Conservation (phyloP, 2,113 vertebrate genomes). For the Dissostichus mawsoni region DNA sequence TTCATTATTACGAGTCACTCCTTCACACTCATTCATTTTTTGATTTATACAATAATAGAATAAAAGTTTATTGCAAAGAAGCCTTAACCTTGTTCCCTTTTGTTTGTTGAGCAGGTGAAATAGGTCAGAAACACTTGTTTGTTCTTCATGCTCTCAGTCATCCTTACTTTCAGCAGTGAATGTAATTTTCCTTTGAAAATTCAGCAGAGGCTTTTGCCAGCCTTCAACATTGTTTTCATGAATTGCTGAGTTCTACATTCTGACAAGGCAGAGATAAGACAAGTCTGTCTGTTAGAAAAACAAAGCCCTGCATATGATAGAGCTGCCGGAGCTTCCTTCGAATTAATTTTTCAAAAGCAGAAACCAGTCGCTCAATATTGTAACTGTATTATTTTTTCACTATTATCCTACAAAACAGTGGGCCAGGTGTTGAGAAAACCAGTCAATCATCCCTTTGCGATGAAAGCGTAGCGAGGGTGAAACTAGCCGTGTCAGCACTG, state of each 20-base stretch:
- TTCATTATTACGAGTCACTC: neutral
- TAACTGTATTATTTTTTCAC: conserved; percentile 49
- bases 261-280: conserved; percentile 30
- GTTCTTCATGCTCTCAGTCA: neutral
- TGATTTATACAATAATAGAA: no score
- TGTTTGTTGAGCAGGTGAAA: conserved; percentile 24
- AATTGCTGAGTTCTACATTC: conserved; percentile 32
- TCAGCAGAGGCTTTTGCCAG: conserved; percentile 9
- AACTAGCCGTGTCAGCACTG: conserved; percentile 59
- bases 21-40: conserved; percentile 3
- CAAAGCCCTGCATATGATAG: conserved; percentile 4
- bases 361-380: conserved; percentile 41
- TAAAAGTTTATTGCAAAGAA: no score
- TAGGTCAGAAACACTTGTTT: conserved; percentile 18
- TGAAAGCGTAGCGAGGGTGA: conserved; percentile 44
- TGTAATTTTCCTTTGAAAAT: conserved; percentile 14
- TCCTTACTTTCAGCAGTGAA: conserved; percentile 12
- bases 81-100: neutral
- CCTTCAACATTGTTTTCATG: conserved; percentile 23
- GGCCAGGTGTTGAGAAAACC: conserved; percentile 58
- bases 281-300: conserved; percentile 34
- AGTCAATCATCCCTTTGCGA: conserved; percentile 63
- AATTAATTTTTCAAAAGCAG: conserved; percentile 44
- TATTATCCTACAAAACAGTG: conserved; percentile 65
- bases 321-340: neutral